phyloP scores from a whole-genome alignment of 2,888 invertebrate species.

The Mamestra brassicae region DNA sequence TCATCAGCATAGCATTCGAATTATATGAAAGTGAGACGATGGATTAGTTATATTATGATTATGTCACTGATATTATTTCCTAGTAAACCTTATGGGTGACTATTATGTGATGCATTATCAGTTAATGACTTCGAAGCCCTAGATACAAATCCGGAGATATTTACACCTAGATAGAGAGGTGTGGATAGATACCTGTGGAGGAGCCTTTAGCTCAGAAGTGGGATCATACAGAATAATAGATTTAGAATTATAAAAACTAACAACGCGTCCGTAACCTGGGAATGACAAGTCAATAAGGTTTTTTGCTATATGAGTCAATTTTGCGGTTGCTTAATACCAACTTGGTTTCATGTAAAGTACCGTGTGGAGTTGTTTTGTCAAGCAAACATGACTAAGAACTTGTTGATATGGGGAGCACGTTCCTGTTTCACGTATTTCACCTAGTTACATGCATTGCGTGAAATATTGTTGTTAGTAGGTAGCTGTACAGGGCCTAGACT shows the following conservation, averaged over 20 bases:
- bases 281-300: not conserved
- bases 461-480: conserved; percentile 35
- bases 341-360: conserved; percentile 50
- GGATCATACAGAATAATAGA: not conserved
- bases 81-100: not conserved
- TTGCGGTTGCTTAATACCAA: conserved; percentile 53
- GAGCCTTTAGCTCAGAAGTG: not conserved
- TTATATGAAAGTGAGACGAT: conserved; percentile 53
- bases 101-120: conserved; percentile 13
- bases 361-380: conserved; percentile 63
- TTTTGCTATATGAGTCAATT: conserved; percentile 39
- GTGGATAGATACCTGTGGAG: not conserved
- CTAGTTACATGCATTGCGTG: conserved; percentile 56
- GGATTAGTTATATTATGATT: conserved; percentile 38
- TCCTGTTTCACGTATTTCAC: conserved; percentile 64
- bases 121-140: not conserved
- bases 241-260: not conserved
- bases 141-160: not conserved
- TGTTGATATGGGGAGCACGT: conserved; percentile 72
- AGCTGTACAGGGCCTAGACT: not conserved
- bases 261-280: too few relatives aligned
- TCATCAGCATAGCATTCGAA: conserved; percentile 51
- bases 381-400: conserved; percentile 62
- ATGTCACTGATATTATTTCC: conserved; percentile 27
- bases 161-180: not conserved